Evolutionary conservation across 2,888 invertebrate genomes (phyloP), one percentile per base, ranked within the genome.

Genomic region (Herminia tarsipennalis): DNA sequence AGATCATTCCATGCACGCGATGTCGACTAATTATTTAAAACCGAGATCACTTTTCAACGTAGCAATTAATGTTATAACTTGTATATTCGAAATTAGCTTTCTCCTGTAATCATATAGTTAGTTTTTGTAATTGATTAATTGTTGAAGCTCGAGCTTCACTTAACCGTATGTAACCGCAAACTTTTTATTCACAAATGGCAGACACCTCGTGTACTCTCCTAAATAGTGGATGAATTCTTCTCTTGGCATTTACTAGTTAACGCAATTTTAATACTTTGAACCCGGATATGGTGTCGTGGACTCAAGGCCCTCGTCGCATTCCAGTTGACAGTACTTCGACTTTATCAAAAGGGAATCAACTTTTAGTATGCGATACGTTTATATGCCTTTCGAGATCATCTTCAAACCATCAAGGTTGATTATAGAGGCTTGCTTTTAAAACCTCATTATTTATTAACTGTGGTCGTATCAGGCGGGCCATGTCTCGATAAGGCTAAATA

Each of bases 11-110:
- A 40, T 50, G 45, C 65, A 56, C 60, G 62, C 53, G 44, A 60
- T 56, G 41, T 48, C 56, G 64, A 58, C 70, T 76, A 73, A 76
- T 76, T 73, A 73, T 76, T 70, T 71, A 67, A 69, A 66, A 68
- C 63, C 25, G 30, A 61, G 66, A 66, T 65, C 73, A 66, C 61
- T 66, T 61, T 54, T 55, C 50, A 17, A 51, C 57, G 44, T 56
- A 43, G 66, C 71, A 76, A 76, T 76, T 74, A 76, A 75, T 61
- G 58, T 53, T 56, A 42, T 49, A 52, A 58, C 56, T 46, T 58
- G 40, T 61, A 49, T 49, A 47, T 60, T 56, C 61, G 57, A 56
- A 66, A 66, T 66, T 56, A 55, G 60, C 72, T 73, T 76, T 76
- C 76, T 71, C 72, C 60, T 42, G 57, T 66, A 63, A 63, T 56